Conservation (phyloP, 2,888 invertebrate species). For the Caenorhabditis afra region DNA sequence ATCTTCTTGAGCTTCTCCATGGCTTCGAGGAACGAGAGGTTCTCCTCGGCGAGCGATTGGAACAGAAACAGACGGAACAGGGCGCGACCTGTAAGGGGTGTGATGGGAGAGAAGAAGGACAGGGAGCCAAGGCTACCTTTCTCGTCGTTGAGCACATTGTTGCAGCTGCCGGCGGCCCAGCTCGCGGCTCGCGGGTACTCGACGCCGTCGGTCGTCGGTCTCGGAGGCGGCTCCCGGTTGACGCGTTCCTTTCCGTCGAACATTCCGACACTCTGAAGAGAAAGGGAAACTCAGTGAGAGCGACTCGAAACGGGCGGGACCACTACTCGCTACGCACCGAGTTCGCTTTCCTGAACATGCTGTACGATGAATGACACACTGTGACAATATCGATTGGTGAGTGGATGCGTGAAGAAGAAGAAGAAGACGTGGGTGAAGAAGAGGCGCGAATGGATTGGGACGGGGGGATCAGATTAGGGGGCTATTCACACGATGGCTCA, state of each 20-base stretch:
- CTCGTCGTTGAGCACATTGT: constrained; percentile 74
- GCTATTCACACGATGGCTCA: constrained; percentile 34
- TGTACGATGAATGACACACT: no score
- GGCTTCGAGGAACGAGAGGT: constrained; percentile 77
- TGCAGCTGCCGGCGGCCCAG: constrained; percentile 75
- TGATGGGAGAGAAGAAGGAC: neutral
- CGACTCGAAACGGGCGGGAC: neutral
- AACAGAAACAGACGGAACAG: constrained; percentile 78
- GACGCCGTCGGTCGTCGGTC: constrained; percentile 65
- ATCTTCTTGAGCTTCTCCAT: constrained; percentile 76
- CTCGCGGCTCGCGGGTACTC: constrained; percentile 79
- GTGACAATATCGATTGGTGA: constrained; percentile 1
- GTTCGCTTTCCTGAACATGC: constrained; percentile 39
- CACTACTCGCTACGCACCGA: constrained; percentile 40
- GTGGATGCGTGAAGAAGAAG: constrained; percentile 9
- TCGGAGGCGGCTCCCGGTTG: constrained; percentile 60
- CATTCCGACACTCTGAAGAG: constrained; percentile 55
- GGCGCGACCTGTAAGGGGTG: constrained; percentile 70
- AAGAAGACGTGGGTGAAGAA: constrained; percentile 18
- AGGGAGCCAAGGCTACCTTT: constrained; percentile 69
- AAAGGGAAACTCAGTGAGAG: neutral
- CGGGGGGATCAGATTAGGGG: constrained; percentile 3
- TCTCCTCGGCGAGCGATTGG: constrained; percentile 79
- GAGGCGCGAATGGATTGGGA: constrained; percentile 27
- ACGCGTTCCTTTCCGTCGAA: constrained; percentile 59